Evolutionary conservation across 2,113 vertebrate genomes (phyloP), one percentile per base, ranked within the genome.

Genomic region (Oxyruncus cristatus): DNA sequence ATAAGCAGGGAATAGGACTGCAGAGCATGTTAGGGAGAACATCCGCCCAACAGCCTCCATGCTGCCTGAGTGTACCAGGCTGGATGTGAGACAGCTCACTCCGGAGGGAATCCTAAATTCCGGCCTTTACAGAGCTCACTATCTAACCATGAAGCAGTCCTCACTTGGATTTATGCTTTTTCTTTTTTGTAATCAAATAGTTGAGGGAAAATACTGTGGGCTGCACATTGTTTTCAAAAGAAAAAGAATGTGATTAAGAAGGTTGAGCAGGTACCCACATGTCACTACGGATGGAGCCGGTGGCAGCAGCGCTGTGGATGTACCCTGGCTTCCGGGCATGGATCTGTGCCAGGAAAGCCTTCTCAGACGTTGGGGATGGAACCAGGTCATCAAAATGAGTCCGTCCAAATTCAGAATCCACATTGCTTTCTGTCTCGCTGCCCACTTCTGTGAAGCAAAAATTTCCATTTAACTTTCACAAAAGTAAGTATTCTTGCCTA

Each of bases 381-480:
- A 99, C 98, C 23, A 99, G 96, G 92, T 99, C 99, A 76, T 98
- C 98, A 87, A 98, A 98, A 63, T 98, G 98, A 86, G 98, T 96
- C n/a, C 98, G 98, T 17, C 98, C 98, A 95, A 98, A 99, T 68
- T 99, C 99, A 24, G 99, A 98, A 94, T 99, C 99, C 97, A 98
- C 98, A 8, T 98, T 98, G 95, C 99, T 99, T 88, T 99, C 99
- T 1, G 98, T 98, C 97, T 99, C 99, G 35, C 99, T 99, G 66
- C 98, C 99, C 52, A 98, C 98, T 89, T 99, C 99, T 99, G 84
- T 58, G 67, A 96, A 94, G 55, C 26, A 81, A 63, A 89, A 67
- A 32, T 76, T 70, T 61, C 41, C 47, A 72, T 53, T 78, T 65
- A 81, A 75, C 37, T 62, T 65, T 7, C 80, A 50, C n/a, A 4